Evolutionary conservation across 2,113 vertebrate species (phyloP).

Genomic region (Vulpes vulpes): DNA sequence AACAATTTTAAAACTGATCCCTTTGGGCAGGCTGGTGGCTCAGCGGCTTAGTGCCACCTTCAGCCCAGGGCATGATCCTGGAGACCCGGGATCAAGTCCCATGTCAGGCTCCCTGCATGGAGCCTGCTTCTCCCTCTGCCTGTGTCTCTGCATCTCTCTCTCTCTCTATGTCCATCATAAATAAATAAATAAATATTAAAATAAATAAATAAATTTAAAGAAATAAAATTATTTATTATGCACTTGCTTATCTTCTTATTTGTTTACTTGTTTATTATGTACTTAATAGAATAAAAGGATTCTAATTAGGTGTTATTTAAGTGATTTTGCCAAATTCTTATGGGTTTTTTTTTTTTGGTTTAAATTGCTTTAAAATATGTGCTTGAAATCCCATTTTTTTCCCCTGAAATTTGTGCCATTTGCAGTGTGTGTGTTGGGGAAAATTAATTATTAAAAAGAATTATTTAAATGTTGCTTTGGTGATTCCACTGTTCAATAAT

Average conservation of each 20-base stretch:
- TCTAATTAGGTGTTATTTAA: not conserved
- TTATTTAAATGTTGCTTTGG: not conserved
- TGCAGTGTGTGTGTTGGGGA: not conserved
- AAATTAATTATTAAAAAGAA: not conserved
- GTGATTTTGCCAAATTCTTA: conserved; percentile 35
- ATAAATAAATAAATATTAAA: too few species aligned
- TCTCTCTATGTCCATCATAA: too few species aligned
- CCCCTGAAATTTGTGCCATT: not conserved
- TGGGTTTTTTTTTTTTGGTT: not conserved
- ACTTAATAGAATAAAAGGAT: not conserved
- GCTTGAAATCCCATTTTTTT: not conserved
- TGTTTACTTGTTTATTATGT: not conserved
- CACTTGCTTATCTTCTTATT: not conserved
- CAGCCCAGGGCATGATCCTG: too few species aligned
- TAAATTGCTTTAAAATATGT: conserved; percentile 38
- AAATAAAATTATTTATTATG: not conserved
- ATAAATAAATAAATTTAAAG: too few species aligned
- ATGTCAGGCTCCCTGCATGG: too few species aligned
- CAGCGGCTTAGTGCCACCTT: too few species aligned
- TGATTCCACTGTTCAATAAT: conserved; percentile 20
- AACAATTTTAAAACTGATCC: too few species aligned
- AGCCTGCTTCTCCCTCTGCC: too few species aligned
- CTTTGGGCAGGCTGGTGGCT: too few species aligned
- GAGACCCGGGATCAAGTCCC: too few species aligned
- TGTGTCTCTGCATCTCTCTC: too few species aligned